Evolutionary conservation across 2,888 invertebrate genomes (phyloP).

Genomic region (Spialia ferax): DNA sequence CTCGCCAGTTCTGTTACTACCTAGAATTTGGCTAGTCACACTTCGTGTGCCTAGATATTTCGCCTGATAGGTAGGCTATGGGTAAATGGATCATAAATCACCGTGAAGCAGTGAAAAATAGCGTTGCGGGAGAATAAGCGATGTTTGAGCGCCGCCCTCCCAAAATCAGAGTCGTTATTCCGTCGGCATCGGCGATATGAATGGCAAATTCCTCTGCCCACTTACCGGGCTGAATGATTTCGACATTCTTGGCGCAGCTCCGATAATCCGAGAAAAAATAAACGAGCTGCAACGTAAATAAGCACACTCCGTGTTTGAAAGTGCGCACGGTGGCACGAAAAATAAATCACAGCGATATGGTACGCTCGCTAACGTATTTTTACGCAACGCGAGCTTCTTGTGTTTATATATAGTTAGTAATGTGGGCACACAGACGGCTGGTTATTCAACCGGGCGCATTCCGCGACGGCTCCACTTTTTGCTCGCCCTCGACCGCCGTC

Average conservation of each 20-base stretch:
- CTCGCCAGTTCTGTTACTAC: too few relatives aligned
- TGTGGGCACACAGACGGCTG: constrained; percentile 72
- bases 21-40: too few relatives aligned
- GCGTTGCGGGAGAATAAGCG: constrained; percentile 6
- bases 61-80: too few relatives aligned
- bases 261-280: constrained; percentile 82
- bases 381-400: constrained; percentile 79
- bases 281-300: constrained; percentile 78
- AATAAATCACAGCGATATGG: constrained; percentile 78
- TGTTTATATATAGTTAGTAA: constrained; percentile 76
- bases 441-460: constrained; percentile 85
- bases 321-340: constrained; percentile 69
- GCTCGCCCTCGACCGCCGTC: constrained; percentile 62
- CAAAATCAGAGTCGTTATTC: constrained; percentile 61
- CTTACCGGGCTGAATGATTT: constrained; percentile 86
- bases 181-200: constrained; percentile 73
- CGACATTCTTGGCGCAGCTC: constrained; percentile 84
- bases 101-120: background rate
- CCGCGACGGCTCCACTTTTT: constrained; percentile 83
- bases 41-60: too few relatives aligned
- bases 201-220: constrained; percentile 84
- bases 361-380: constrained; percentile 78
- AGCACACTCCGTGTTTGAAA: constrained; percentile 67
- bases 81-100: background rate
- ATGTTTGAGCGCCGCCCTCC: constrained; percentile 32